Evolutionary conservation across 2,888 invertebrate genomes (phyloP).

Genomic region (Eustalomyia histrio): DNA sequence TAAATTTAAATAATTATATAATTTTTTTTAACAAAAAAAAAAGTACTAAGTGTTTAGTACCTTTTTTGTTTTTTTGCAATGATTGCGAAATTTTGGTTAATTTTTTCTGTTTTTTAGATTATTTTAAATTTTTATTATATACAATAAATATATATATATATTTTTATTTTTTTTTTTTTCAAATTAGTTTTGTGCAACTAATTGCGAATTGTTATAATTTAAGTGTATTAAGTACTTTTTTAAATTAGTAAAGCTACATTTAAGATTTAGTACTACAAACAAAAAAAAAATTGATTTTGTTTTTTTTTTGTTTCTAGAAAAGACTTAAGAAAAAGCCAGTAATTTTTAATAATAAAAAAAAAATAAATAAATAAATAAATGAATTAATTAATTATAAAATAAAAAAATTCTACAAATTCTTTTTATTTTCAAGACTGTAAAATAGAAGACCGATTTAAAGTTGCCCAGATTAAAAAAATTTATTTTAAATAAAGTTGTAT

Average conservation of each 20-base stretch:
- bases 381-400: slow-evolving; percentile 46
- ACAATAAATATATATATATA: background rate
- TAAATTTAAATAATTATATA: slow-evolving; percentile 1
- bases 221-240: slow-evolving; percentile 57
- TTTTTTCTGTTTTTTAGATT: slow-evolving; percentile 17
- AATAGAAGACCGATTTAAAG: background rate
- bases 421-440: background rate
- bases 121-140: slow-evolving; percentile 33
- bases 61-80: background rate
- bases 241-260: slow-evolving; percentile 56
- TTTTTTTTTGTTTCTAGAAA: slow-evolving; percentile 52
- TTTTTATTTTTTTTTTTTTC: slow-evolving; percentile 33
- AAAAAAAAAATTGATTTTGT: slow-evolving; percentile 38
- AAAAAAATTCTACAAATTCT: slow-evolving; percentile 20
- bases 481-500: too few relatives aligned
- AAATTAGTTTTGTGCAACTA: slow-evolving; percentile 50
- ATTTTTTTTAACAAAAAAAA: background rate
- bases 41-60: slow-evolving; percentile 28
- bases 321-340: slow-evolving; percentile 64
- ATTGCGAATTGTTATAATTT: slow-evolving; percentile 61
- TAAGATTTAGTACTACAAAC: slow-evolving; percentile 55
- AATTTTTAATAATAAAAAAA: slow-evolving; percentile 54
- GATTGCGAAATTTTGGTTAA: background rate
- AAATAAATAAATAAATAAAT: slow-evolving; percentile 49
- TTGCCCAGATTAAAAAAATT: too few relatives aligned